Evolutionary conservation across 2,888 invertebrate genomes (phyloP), one percentile per base, ranked within the genome.

Genomic region (Acronicta alni): DNA sequence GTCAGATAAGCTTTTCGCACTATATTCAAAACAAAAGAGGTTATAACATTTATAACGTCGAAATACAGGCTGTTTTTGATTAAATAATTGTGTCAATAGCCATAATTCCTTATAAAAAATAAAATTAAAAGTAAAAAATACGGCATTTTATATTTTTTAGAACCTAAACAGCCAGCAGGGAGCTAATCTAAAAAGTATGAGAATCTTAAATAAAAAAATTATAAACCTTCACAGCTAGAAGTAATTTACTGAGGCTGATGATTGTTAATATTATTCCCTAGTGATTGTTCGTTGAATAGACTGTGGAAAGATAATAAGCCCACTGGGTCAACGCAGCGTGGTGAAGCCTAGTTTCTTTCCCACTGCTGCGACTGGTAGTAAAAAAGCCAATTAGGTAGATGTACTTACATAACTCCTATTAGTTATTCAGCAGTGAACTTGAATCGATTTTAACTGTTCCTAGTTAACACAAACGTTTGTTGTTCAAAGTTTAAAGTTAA

Each of bases 401-500:
- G 23, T 23, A 4, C 23, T n/a, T 20, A 23, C 23, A 7, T 1
- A 23, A 8, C 6, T 1, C 23, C 4, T 8, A 23, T 23, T 23
- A 3, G 23, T 12, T 5, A 12, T 30, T 12, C 30, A 30, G 12
- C 10, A 10, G 10, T 30, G 23, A 30, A 30, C 30, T 6, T 55
- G 15, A 35, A 30, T 55, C 39, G 58, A 23, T 44, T 20, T 8
- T 52, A 48, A 48, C 16, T 32, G 17, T 44, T 48, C 47, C 23
- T 52, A 43, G n/a, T 46, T 41, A 38, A 16, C 20, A 60, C 52
- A 54, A 68, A 53, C 39, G 39, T 42, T 42, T 65, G 38, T 53
- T 55, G 52, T 56, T 56, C 45, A 9, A 43, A 46, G 46, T 49
- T 9, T 32, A 17, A 38, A 53, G 56, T 66, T 54, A 32, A 57